Conservation (phyloP, 1,140 invertebrate genomes). For the Euura saliciscinereae region DNA sequence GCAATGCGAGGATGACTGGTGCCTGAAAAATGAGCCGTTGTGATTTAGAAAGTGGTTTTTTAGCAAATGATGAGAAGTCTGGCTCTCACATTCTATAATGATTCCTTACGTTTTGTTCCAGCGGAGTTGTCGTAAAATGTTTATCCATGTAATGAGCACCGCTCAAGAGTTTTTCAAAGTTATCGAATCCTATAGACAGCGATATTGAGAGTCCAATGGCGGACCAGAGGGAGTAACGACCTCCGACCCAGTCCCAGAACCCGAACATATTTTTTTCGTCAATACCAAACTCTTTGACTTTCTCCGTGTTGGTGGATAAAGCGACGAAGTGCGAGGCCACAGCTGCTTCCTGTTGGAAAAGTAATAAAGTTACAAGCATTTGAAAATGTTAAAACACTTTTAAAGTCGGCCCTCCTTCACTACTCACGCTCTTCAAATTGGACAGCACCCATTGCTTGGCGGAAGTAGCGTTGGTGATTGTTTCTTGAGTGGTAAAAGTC, state of each 20-base stretch:
- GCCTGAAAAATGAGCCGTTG: constrained; percentile 66
- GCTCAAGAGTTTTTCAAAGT: constrained; percentile 90
- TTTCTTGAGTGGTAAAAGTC: constrained; percentile 99
- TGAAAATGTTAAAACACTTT: constrained; percentile 9
- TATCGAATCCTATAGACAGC: constrained; percentile 92
- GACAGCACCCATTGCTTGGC: constrained; percentile 95
- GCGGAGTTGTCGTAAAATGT: constrained; percentile 86
- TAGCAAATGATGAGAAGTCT: too few species aligned
- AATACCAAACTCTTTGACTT: constrained; percentile 97
- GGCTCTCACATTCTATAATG: constrained; percentile 9
- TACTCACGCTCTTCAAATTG: constrained; percentile 83
- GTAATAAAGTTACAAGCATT: constrained; percentile 21
- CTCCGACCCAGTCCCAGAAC: constrained; percentile 99
- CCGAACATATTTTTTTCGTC: constrained; percentile 98
- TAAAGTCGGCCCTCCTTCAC: background rate
- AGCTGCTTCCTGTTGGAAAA: constrained; percentile 69
- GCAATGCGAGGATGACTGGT: constrained; percentile 90
- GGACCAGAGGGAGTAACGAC: constrained; percentile 97
- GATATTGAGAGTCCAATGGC: constrained; percentile 98
- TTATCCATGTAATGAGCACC: constrained; percentile 95
- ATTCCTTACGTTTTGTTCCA: constrained; percentile 90
- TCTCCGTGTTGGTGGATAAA: constrained; percentile 91
- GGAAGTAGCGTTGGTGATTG: constrained; percentile 97
- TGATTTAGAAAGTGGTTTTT: constrained; percentile 1
- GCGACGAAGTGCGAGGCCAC: constrained; percentile 99